Percentiles rank a stretch among this genome's conserved stretches.
Conservation (phyloP, 2,797 vertebrate genomes). For the Triplophysa yarkandensis region DNA sequence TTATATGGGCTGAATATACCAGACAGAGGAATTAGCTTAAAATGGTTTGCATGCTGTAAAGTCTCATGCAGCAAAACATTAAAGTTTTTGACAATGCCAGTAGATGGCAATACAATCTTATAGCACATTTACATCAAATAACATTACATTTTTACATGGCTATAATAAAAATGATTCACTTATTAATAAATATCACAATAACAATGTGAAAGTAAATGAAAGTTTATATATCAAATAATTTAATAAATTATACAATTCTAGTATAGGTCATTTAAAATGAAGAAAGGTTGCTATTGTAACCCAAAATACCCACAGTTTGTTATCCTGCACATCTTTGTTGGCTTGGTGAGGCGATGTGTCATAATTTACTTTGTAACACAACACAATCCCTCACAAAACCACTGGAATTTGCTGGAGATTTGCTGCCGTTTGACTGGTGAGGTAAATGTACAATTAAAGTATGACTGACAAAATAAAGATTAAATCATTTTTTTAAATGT, state of each 20-base stretch:
- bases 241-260: too few relatives aligned
- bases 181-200: not conserved
- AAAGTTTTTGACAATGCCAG: not conserved
- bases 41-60: not conserved
- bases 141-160: not conserved
- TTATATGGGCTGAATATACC: slow-evolving; percentile 16
- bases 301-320: not conserved
- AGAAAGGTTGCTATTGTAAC: too few relatives aligned
- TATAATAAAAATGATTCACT: not conserved
- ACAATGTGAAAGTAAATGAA: not conserved
- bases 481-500: not conserved
- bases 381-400: not conserved
- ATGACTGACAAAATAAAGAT: not conserved
- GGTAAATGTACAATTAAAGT: not conserved
- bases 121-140: not conserved
- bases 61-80: not conserved
- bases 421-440: not conserved
- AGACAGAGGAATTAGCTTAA: slow-evolving; percentile 19
- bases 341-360: not conserved
- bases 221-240: too few relatives aligned
- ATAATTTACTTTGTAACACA: not conserved
- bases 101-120: not conserved
- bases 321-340: not conserved
- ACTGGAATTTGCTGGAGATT: not conserved
- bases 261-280: too few relatives aligned